Percentiles rank a stretch among this genome's conserved stretches.
phyloP scores from a whole-genome alignment of 1,140 invertebrate genomes.

The Teleogryllus occipitalis region DNA sequence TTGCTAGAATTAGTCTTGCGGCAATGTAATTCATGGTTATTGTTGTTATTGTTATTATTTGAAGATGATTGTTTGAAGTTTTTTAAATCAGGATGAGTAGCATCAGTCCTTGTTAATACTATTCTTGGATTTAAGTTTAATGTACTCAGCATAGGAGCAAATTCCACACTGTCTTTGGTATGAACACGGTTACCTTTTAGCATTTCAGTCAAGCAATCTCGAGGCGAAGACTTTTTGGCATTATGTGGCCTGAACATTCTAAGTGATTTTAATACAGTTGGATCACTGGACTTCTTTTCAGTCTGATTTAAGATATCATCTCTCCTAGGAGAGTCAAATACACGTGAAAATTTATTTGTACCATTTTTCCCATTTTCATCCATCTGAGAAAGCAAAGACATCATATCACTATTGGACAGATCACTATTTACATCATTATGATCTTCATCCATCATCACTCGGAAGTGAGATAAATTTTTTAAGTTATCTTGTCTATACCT shows the following conservation, averaged over 20 bases:
- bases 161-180: conserved; percentile 29
- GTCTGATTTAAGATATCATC: neutral
- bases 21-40: neutral
- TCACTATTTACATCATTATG: conserved; percentile 8
- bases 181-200: conserved; percentile 1
- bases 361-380: conserved; percentile 18
- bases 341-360: conserved; percentile 16
- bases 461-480: conserved; percentile 16
- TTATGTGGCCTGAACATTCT: conserved; percentile 43
- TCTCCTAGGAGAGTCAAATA: neutral
- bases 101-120: conserved; percentile 38
- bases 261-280: conserved; percentile 45
- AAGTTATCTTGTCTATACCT: conserved; percentile 14
- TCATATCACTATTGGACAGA: conserved; percentile 15
- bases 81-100: conserved; percentile 12
- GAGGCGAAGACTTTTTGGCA: conserved; percentile 31
- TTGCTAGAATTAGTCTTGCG: conserved; percentile 32
- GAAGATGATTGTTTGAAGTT: conserved; percentile 28
- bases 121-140: conserved; percentile 45
- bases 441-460: conserved; percentile 18
- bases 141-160: conserved; percentile 41
- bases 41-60: conserved; percentile 26
- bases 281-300: conserved; percentile 38
- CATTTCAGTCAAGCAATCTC: conserved; percentile 10
- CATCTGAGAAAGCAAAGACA: conserved; percentile 14